Base-by-base conservation (phyloP, 1,140 invertebrate species). In the Aphidius ervi region DNA sequence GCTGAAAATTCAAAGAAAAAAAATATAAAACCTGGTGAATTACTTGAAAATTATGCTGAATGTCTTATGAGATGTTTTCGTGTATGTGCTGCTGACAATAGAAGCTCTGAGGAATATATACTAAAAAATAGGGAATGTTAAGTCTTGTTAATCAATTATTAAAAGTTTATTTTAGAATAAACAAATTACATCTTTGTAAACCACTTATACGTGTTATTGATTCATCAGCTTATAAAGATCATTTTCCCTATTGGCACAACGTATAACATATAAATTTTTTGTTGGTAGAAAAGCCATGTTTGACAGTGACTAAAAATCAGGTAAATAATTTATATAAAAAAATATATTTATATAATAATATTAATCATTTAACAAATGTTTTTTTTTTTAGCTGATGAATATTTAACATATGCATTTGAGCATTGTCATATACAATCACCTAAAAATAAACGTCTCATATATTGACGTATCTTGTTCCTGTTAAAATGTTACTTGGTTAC, bases 201-300 rank as follows among this genome's bases (percentile, higher is more conserved):
- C 96, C 97, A 0, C 81, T 99, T 9, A 97, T 98, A 65, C 84
- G 97, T 69, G 95, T 96, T 4, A 97, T 99, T 66, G 95, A 98
- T 66, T 92, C 92, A 39, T 91, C 91, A 10, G 85, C 87, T 2
- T 89, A 93, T 50, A 96, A 94, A 76, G 92, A 97, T 52, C 86
- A 87, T 59, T 99, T 97, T 77, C 87, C 89, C 16, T 16, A 45
- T 74, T 92, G 59, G 87, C 88, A 37, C 90, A 92, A 81, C 92
- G 96, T 75, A 89, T 95, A 47, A 98, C 97, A 0, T 99, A 97
- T 74, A 93, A 91, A 70, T 98, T 97, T 81, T 99, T 95, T 82
- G 93, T 98, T 16, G 97, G 97, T 3, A 83, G 95, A 6, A 97
- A 98, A 78, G 91, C 94, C 4, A 98, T 99, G 92, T 99, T 98